Percentiles rank a stretch among this genome's conserved stretches.
phyloP scores from a whole-genome alignment of 2,113 vertebrate species.

The Lycaon pictus region DNA sequence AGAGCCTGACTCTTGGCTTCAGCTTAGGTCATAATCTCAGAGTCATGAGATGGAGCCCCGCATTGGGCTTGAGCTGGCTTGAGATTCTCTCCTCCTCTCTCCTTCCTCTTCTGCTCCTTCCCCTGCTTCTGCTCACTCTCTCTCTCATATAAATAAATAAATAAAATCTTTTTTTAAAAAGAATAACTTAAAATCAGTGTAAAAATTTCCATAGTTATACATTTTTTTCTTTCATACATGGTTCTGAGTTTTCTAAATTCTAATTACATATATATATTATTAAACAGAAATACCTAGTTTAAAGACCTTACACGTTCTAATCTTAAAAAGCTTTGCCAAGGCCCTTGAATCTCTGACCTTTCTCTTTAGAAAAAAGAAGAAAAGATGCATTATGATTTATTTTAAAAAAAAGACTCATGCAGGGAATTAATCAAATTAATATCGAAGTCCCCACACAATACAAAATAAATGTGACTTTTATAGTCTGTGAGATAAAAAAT shows the following conservation, averaged over 20 bases:
- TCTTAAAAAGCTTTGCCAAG: not conserved
- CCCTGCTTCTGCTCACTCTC: not conserved
- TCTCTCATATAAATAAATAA: not conserved
- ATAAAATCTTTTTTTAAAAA: not conserved
- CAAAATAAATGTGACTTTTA: not conserved
- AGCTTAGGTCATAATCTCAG: not conserved
- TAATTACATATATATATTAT: not conserved
- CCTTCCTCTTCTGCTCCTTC: not conserved
- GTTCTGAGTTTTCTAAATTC: not conserved
- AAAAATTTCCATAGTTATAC: not conserved
- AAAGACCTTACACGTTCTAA: not conserved
- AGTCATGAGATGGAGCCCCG: not conserved
- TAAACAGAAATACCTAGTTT: not conserved
- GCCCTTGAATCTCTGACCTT: not conserved
- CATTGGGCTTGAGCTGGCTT: not conserved
- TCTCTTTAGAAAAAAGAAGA: not conserved
- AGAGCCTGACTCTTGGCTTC: not conserved
- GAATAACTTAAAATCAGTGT: not conserved
- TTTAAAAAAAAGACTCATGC: not conserved
- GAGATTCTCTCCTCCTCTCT: not conserved
- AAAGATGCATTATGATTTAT: not conserved
- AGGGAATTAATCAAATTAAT: conserved; percentile 18
- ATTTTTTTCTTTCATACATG: not conserved
- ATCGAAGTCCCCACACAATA: not conserved
- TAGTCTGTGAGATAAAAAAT: not conserved